Conservation (phyloP, 2,888 invertebrate genomes). For the Antheraea assamensis region DNA sequence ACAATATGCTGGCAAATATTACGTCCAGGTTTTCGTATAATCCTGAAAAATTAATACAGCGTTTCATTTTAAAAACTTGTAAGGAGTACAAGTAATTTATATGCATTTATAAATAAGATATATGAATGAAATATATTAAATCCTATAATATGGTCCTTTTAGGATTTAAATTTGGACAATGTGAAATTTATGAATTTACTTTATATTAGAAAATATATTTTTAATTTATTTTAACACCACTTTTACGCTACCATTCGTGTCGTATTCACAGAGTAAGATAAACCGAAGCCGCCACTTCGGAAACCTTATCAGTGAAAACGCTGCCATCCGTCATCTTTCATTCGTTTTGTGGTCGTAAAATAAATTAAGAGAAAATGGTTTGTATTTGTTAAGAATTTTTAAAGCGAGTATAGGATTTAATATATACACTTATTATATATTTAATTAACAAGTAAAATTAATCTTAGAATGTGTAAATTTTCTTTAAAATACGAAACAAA, state of each 20-base stretch:
- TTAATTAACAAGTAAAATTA: too few species aligned
- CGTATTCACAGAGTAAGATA: conserved; percentile 45
- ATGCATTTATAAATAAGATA: neutral
- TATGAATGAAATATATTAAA: too few species aligned
- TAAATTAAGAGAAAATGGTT: conserved; percentile 19
- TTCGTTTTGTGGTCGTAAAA: conserved; percentile 35
- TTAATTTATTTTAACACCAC: conserved; percentile 18
- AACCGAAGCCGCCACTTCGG: conserved; percentile 70
- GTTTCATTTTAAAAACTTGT: neutral
- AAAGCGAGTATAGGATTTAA: neutral
- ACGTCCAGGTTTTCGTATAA: neutral
- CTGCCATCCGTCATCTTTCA: conserved; percentile 41
- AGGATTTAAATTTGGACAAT: neutral
- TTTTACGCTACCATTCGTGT: conserved; percentile 33
- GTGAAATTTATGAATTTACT: neutral
- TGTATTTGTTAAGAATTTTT: neutral
- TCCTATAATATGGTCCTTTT: neutral
- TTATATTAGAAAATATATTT: neutral
- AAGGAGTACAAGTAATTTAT: neutral
- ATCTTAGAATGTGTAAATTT: too few species aligned
- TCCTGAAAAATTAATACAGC: neutral
- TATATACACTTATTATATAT: neutral
- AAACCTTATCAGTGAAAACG: conserved; percentile 46
- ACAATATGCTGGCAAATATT: neutral
- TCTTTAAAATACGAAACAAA: too few species aligned